Evolutionary conservation across 2,113 vertebrate genomes (phyloP).

Genomic region (Varanus salvator): DNA sequence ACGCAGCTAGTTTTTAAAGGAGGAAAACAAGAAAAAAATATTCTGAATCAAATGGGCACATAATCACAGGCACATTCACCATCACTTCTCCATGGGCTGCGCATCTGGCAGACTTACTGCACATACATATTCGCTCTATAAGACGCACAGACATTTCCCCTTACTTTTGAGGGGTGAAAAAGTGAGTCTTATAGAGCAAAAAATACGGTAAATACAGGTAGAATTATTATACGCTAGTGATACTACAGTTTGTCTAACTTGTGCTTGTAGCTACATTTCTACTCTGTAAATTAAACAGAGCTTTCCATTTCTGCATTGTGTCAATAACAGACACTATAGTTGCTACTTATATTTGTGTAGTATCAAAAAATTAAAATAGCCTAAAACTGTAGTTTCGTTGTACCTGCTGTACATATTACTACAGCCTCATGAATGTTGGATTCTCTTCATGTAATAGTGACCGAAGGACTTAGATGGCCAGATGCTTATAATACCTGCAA

Average conservation of each 20-base stretch:
- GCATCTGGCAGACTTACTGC: no score
- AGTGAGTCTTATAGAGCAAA: no score
- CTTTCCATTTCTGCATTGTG: neutral
- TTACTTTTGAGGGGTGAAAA: no score
- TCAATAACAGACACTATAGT: slow-evolving; percentile 39
- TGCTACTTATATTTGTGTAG: slow-evolving; percentile 37
- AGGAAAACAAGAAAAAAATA: no score
- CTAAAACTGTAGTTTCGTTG: slow-evolving; percentile 16
- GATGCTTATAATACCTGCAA: slow-evolving; percentile 67
- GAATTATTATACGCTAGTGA: slow-evolving; percentile 24
- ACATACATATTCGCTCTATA: no score
- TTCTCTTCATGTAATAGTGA: slow-evolving; percentile 38
- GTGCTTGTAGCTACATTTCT: neutral
- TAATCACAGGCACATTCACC: no score
- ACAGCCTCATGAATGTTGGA: slow-evolving; percentile 32
- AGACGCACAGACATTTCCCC: no score
- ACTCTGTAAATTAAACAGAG: neutral
- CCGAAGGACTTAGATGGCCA: slow-evolving; percentile 59
- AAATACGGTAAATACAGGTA: slow-evolving; percentile 34
- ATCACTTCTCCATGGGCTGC: no score
- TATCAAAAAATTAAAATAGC: slow-evolving; percentile 38
- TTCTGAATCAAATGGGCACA: no score
- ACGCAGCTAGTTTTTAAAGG: no score
- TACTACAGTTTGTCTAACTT: slow-evolving; percentile 20
- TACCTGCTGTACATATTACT: neutral